phyloP scores from a whole-genome alignment of 1,140 invertebrate genomes.

The Cydia splendana region DNA sequence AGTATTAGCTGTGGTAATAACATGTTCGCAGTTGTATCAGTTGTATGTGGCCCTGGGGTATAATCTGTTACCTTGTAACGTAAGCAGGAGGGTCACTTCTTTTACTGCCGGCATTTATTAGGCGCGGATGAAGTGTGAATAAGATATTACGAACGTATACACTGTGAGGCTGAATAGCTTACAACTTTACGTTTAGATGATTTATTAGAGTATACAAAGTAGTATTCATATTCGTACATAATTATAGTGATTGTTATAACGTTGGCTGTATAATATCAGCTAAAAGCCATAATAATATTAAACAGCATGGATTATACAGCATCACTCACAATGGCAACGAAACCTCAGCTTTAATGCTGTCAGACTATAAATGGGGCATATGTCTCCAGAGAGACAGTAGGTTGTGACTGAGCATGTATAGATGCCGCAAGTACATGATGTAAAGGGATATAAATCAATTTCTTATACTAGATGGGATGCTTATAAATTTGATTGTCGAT shows the following conservation, averaged over 20 bases:
- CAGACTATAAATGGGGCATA: not conserved
- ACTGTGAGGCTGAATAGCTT: not conserved
- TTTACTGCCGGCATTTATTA: not conserved
- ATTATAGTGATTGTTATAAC: not conserved
- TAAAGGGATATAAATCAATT: too few species aligned
- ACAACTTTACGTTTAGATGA: not conserved
- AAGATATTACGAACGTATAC: not conserved
- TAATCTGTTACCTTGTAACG: slow-evolving; percentile 6
- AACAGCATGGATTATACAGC: not conserved
- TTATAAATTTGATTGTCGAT: too few species aligned
- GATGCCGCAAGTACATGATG: too few species aligned
- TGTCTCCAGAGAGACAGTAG: not conserved
- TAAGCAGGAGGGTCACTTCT: not conserved
- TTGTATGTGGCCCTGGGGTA: not conserved
- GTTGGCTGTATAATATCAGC: not conserved
- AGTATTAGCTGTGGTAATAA: not conserved
- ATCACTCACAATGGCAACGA: not conserved
- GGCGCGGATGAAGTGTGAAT: not conserved
- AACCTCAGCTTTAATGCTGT: not conserved
- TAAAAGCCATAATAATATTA: not conserved
- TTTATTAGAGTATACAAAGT: not conserved
- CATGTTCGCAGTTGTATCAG: not conserved
- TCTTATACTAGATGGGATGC: too few species aligned
- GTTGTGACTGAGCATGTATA: too few species aligned
- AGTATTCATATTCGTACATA: not conserved